phyloP scores from a whole-genome alignment of 2,797 vertebrate genomes.

The Enteromius thamalakanensis region DNA sequence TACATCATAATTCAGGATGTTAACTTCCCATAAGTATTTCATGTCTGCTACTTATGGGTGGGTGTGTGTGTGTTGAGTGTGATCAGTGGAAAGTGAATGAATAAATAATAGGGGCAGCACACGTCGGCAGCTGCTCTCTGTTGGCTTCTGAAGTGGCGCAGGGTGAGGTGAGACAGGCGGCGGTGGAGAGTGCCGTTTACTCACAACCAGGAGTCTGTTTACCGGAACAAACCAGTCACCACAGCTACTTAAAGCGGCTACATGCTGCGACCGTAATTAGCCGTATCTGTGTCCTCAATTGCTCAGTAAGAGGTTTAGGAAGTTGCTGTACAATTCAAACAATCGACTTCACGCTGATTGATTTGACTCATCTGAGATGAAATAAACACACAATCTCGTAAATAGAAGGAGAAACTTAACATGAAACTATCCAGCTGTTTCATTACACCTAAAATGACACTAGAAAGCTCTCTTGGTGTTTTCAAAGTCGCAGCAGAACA shows the following conservation, averaged over 20 bases:
- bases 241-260: conserved; percentile 29
- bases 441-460: conserved; percentile 22
- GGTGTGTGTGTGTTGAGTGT: conserved; percentile 52
- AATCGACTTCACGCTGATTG: conserved; percentile 37
- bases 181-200: conserved; percentile 49
- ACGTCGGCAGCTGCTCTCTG: conserved; percentile 55
- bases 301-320: conserved; percentile 47
- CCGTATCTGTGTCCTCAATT: conserved; percentile 4
- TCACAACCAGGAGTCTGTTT: conserved; percentile 51
- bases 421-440: conserved; percentile 36
- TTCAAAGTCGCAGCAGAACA: neutral
- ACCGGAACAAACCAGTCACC: conserved; percentile 48
- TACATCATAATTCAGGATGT: neutral
- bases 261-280: conserved; percentile 48
- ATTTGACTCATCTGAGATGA: conserved; percentile 27
- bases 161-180: conserved; percentile 46
- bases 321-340: conserved; percentile 32
- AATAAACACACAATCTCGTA: conserved; percentile 1
- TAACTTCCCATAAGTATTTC: neutral
- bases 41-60: neutral
- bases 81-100: conserved; percentile 73
- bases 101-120: conserved; percentile 68
- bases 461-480: conserved; percentile 8
- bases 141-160: conserved; percentile 57
- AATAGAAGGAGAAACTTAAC: conserved; percentile 15